phyloP scores from a whole-genome alignment of 2,113 vertebrate species.

The Nettapus auritus region DNA sequence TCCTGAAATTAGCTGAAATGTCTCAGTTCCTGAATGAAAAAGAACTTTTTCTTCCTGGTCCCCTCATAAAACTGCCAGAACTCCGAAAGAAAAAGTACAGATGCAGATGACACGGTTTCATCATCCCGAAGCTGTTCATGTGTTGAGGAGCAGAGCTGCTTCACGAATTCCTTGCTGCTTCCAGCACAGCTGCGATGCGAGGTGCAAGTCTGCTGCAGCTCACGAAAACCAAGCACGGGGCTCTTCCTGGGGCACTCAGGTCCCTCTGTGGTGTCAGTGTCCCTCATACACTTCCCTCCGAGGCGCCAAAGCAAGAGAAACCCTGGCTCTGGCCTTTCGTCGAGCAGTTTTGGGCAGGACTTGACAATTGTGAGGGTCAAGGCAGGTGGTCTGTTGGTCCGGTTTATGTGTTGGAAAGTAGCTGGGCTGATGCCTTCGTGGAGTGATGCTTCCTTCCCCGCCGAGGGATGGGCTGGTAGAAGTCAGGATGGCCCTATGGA shows the following conservation, averaged over 20 bases:
- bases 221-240: not conserved
- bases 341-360: not conserved
- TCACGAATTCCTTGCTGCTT: not conserved
- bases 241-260: not conserved
- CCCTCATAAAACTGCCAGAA: not conserved
- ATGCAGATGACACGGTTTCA: not conserved
- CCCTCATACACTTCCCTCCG: not conserved
- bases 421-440: not conserved
- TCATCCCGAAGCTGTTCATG: not conserved
- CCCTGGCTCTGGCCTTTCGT: not conserved
- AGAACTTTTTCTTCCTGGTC: not conserved
- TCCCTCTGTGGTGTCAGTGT: not conserved
- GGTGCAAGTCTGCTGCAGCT: not conserved
- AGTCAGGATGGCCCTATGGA: not conserved
- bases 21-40: not conserved
- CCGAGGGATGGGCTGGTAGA: rapidly evolving
- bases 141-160: not conserved
- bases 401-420: not conserved
- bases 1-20: not conserved
- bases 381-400: not conserved
- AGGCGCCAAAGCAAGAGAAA: not conserved
- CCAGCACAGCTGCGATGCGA: rapidly evolving
- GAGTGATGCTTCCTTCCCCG: too few species aligned
- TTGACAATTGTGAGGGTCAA: not conserved
- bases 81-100: not conserved